Base-by-base conservation (phyloP, 2,888 invertebrate genomes). In the Acronicta leporina region DNA sequence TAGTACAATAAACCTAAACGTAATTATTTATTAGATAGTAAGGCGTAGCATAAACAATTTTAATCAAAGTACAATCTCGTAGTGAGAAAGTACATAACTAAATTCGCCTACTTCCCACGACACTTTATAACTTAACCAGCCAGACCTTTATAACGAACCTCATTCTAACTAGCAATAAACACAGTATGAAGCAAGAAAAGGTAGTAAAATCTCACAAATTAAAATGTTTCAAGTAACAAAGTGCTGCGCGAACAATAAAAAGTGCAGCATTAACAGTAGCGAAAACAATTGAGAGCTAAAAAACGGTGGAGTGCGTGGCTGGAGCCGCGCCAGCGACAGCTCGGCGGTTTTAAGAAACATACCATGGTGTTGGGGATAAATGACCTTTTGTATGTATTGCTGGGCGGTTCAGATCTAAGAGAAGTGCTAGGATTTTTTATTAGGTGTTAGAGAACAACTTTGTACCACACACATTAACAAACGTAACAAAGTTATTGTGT, bases 221-320 rank as follows among this genome's bases (percentile, higher is more conserved):
- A 70, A 71, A 70, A 70, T 62, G 62, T 70, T 70, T 62, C 66
- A 54, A 70, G 71, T 66, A 70, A 71, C 71, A 57, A 71, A 70
- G 66, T 66, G 70, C 48, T 69, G 60, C 15, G 70, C 44, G 59
- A 60, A 64, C 65, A 69, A 69, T 65, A 69, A 69, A 73, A 62
- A 73, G 40, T 55, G 54, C 49, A 42, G 65, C 65, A 65, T 73
- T 73, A 72, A 68, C 73, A 68, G 68, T 60, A 57, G 63, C 63
- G 66, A 71, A 73, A 73, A 72, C 76, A 76, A 76, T 74, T 76
- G 74, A 64, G 20, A 64, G 66, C 65, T 68, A 59, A 76, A 73
- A 74, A 76, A 62, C 63, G 64, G 49, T 73, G 41, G 61, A 76
- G 77, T 63, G 69, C 64, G 73, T 67, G 63, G 52, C 53, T 76